Evolutionary conservation across 92 coral and sea anemone species (phyloP).

Genomic region (Montipora capitata): DNA sequence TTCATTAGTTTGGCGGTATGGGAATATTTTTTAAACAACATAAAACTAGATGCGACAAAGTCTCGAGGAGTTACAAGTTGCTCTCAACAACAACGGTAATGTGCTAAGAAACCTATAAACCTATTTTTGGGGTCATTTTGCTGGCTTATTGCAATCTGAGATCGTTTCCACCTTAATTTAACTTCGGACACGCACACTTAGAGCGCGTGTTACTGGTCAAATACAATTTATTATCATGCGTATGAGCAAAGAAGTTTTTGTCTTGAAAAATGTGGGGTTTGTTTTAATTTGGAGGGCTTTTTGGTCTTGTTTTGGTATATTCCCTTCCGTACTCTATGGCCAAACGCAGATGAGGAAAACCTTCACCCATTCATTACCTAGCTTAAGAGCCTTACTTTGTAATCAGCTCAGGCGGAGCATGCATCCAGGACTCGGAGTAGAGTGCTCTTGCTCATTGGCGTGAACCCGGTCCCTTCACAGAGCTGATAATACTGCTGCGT

Average conservation of each 20-base stretch:
- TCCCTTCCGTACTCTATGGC: background rate
- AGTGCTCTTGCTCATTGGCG: slow-evolving; percentile 67
- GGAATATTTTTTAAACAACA: background rate
- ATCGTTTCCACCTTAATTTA: background rate
- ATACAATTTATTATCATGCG: background rate
- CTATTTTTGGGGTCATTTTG: background rate
- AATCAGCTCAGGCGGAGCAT: slow-evolving; percentile 59
- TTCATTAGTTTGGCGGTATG: background rate
- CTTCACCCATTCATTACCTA: background rate
- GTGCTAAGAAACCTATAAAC: background rate
- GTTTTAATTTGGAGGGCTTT: background rate
- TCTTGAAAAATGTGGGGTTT: background rate
- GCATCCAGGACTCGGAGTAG: slow-evolving; percentile 46
- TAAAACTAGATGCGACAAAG: background rate
- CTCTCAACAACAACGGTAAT: slow-evolving; percentile 1
- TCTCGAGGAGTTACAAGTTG: background rate
- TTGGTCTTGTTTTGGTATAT: background rate
- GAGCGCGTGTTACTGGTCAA: slow-evolving; percentile 1
- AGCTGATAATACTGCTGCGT: slow-evolving; percentile 65
- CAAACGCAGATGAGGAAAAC: background rate
- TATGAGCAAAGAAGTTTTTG: background rate
- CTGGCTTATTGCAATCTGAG: background rate
- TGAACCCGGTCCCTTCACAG: slow-evolving; percentile 57
- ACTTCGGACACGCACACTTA: background rate
- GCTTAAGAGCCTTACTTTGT: slow-evolving; percentile 26